Evolutionary conservation across 2,888 invertebrate species (phyloP), one percentile per base, ranked within the genome.

Genomic region (Drosophila neutralis): DNA sequence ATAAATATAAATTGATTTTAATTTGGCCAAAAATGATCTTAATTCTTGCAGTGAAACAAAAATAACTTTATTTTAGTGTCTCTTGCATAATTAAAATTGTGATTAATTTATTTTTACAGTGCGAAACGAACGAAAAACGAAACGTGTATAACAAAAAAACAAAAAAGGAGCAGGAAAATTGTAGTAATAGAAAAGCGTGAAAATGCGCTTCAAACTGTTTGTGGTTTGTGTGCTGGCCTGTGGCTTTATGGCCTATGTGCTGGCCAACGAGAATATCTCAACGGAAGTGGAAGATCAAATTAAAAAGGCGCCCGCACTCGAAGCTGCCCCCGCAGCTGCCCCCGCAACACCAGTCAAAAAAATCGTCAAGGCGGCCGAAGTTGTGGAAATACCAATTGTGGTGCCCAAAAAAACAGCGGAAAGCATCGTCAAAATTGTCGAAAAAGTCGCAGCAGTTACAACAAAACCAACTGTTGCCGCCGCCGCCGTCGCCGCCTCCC

Each of bases 131-230:
- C 49, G 49, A 82, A 78, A 42, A 72, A 57, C 57, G 62, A 74
- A 74, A 67, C 42, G 48, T 40, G 40, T n/a, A n/a, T 21, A 42
- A 11, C 11, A 81, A 77, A 29, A 6, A 67, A 42, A 29, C 54
- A 24, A 71, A 73, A 68, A 42, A 29, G 56, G 38, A 57, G 15
- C 45, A 21, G 24, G 45, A 18, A 21, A 48, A 67, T 49, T 18
- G 45, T 48, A 60, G 54, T 31, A 48, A 36, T 35, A 45, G 15
- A 42, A 40, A 31, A 57, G 57, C 71, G 65, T 79, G 60, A 87
- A 62, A 73, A 91, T 91, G 91, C 89, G 88, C 70, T 87, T 92
- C 59, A 91, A 91, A 91, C 79, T 90, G 63, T 85, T 90, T 78
- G 57, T 91, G 78, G 89, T 82, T 73, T 87, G 85, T 76, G 72